Percentiles rank a stretch among this genome's conserved stretches.
Conservation (phyloP, 2,888 invertebrate genomes). For the Leptarthrus brevirostris region DNA sequence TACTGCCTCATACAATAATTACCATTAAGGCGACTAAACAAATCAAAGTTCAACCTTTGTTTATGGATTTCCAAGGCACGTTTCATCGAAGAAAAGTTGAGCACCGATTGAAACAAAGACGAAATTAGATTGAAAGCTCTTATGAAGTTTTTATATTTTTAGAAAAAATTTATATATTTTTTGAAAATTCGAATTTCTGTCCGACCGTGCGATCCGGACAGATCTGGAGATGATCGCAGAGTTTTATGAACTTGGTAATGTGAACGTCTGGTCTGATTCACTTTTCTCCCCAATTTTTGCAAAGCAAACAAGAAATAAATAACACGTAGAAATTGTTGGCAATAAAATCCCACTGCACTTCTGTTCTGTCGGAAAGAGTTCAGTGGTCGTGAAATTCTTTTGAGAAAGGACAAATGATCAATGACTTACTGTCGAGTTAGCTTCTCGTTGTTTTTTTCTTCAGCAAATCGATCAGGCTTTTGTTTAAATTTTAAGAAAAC, state of each 20-base stretch:
- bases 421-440: too few relatives aligned
- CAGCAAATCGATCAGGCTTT: too few relatives aligned
- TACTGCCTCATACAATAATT: not conserved
- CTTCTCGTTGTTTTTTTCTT: too few relatives aligned
- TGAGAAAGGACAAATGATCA: constrained; percentile 40
- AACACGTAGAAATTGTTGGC: constrained; percentile 37
- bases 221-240: not conserved
- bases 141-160: too few relatives aligned
- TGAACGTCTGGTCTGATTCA: constrained; percentile 16
- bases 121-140: too few relatives aligned
- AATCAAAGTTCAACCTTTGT: not conserved
- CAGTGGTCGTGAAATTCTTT: constrained; percentile 19
- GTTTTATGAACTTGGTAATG: constrained; percentile 15
- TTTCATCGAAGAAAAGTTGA: too few relatives aligned
- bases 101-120: too few relatives aligned
- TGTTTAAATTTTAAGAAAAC: not conserved
- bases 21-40: not conserved
- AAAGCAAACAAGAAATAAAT: constrained; percentile 21
- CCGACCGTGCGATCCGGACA: not conserved
- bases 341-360: constrained; percentile 8
- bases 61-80: too few relatives aligned
- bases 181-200: not conserved
- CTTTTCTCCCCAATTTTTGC: not conserved
- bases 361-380: constrained; percentile 2
- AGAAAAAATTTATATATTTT: not conserved